Evolutionary conservation across 2,797 vertebrate species (phyloP).

Genomic region (Antrozous pallidus): DNA sequence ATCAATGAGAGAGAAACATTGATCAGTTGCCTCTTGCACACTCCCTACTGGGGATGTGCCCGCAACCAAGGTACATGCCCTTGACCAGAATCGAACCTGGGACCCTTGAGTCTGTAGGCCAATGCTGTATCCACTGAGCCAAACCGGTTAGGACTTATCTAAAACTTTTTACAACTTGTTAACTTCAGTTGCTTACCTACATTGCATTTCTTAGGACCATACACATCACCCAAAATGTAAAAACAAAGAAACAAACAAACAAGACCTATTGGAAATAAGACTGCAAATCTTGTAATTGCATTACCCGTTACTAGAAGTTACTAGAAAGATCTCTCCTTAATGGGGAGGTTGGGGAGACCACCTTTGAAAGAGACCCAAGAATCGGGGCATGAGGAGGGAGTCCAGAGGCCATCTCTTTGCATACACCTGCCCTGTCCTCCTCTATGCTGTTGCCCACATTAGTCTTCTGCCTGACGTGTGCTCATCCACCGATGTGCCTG

Average conservation of each 20-base stretch:
- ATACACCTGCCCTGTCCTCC: not conserved
- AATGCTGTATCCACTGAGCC: too few relatives aligned
- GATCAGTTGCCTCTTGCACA: too few relatives aligned
- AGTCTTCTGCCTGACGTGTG: not conserved
- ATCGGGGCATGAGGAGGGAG: not conserved
- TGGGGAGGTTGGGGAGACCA: not conserved
- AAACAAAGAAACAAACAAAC: not conserved
- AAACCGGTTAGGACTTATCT: too few relatives aligned
- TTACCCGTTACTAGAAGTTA: slow-evolving; percentile 5
- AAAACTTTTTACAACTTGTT: not conserved
- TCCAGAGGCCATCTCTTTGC: not conserved
- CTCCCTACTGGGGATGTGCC: too few relatives aligned
- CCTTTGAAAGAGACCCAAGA: not conserved
- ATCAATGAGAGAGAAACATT: too few relatives aligned
- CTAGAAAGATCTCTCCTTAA: not conserved
- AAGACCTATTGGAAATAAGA: not conserved
- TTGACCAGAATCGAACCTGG: too few relatives aligned
- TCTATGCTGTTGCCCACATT: too few relatives aligned
- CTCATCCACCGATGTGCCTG: not conserved
- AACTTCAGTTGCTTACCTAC: not conserved
- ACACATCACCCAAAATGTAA: not conserved
- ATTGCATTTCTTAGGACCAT: not conserved
- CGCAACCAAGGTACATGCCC: too few relatives aligned
- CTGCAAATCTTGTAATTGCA: not conserved
- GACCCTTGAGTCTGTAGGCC: too few relatives aligned